phyloP scores from a whole-genome alignment of 2,797 vertebrate genomes.

The Pelodytes ibericus region DNA sequence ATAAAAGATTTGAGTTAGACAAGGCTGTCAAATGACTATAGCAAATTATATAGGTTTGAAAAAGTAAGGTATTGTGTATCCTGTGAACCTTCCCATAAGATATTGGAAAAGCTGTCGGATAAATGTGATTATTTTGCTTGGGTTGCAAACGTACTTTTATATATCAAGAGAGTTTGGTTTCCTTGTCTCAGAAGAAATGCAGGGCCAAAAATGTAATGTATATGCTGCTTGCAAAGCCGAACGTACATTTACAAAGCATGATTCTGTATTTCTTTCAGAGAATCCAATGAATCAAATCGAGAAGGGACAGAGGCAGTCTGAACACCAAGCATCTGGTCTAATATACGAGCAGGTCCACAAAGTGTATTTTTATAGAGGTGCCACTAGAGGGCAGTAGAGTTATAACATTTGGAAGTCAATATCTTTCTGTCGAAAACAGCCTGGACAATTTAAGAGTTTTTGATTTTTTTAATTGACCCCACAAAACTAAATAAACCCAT shows the following conservation, averaged over 20 bases:
- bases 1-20: conserved; percentile 77
- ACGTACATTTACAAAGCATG: conserved; percentile 66
- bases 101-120: conserved; percentile 70
- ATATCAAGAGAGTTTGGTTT: conserved; percentile 73
- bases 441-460: no score
- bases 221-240: conserved; percentile 68
- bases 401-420: not conserved
- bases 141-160: conserved; percentile 72
- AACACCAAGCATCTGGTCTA: conserved; percentile 57
- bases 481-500: no score
- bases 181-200: conserved; percentile 65
- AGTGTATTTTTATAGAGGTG: not conserved
- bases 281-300: conserved; percentile 50
- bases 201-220: conserved; percentile 70
- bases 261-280: conserved; percentile 63
- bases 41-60: conserved; percentile 77
- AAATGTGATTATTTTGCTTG: conserved; percentile 76
- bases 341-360: conserved; percentile 48
- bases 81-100: conserved; percentile 70
- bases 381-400: conserved; percentile 70
- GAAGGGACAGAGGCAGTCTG: not conserved
- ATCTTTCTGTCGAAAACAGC: no score
- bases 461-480: no score
- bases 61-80: conserved; percentile 79
- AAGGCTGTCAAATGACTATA: conserved; percentile 77